Evolutionary conservation across 2,888 invertebrate species (phyloP), one percentile per base, ranked within the genome.

Genomic region (Halictus quadricinctus): DNA sequence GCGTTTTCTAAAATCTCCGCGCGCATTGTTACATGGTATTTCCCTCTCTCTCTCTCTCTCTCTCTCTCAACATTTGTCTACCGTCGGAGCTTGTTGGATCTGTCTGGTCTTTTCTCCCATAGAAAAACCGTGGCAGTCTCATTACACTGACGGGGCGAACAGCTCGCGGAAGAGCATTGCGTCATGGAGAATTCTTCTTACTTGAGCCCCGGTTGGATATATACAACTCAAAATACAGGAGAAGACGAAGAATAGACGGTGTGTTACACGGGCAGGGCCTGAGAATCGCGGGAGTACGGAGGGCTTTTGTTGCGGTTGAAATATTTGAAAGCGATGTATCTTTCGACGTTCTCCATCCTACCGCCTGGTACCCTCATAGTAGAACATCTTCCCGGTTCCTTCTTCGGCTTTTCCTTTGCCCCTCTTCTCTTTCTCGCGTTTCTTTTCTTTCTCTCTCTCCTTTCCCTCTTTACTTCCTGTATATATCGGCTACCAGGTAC

Each of bases 261-360:
- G 86, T 84, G 83, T 86, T 88, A 84, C 77, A 66, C 77, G 79
- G 80, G 70, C 73, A 36, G 70, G 70, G 64, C 29, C 72, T 70
- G 79, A 80, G 85, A 72, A 86, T 88, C 73, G 76, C 79, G 80
- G 72, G 72, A 83, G 78, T 74, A 74, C 76, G 25, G 80, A 76
- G 43, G 77, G 85, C 90, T 90, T 90, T 90, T 89, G 90, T 90
- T 87, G 85, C 83, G 86, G 86, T 83, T 87, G 89, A 87, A 86
- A 88, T 88, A 90, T 90, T 85, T 84, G 88, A 90, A 87, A 85
- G 88, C 86, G 86, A 90, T 86, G 89, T 83, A 81, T 87, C 86
- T 86, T 84, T 76, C 81, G 73, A 60, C 84, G 54, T 79, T 69
- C 72, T 36, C 54, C 58, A 58, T 66, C 72, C 74, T 41, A 60